Percentiles rank a stretch among this genome's conserved stretches.
phyloP scores from a whole-genome alignment of 2,797 vertebrate genomes.

The Graptemys geographica region DNA sequence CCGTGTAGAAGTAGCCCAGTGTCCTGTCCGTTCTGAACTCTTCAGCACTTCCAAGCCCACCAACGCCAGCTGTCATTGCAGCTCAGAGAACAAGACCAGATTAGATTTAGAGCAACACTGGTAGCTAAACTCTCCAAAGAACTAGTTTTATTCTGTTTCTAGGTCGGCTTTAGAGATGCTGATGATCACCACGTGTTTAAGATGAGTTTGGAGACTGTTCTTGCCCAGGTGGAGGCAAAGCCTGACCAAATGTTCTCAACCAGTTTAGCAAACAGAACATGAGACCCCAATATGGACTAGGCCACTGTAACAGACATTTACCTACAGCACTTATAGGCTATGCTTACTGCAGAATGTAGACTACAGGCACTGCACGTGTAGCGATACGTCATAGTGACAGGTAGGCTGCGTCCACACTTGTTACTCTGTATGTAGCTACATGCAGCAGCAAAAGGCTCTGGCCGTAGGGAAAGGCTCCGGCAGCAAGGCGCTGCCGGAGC shows the following conservation, averaged over 20 bases:
- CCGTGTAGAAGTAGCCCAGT: neutral
- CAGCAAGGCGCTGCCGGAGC: too few relatives aligned
- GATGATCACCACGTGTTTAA: neutral
- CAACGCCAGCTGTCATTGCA: fast-evolving
- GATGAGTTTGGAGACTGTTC: neutral
- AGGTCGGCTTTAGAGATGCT: neutral
- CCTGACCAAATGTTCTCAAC: neutral
- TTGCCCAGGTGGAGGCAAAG: fast-evolving
- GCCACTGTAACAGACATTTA: neutral
- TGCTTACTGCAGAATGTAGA: too few relatives aligned
- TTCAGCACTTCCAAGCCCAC: fast-evolving
- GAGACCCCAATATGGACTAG: fast-evolving
- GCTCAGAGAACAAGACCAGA: fast-evolving
- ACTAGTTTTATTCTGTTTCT: neutral
- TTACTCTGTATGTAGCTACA: too few relatives aligned
- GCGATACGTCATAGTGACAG: neutral
- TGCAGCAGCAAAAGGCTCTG: too few relatives aligned
- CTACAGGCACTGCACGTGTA: too few relatives aligned
- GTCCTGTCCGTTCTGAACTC: neutral
- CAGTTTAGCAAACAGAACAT: neutral
- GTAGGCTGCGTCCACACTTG: neutral
- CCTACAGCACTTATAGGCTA: neutral
- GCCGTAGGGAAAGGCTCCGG: too few relatives aligned
- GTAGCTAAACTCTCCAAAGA: neutral
- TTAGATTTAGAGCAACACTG: neutral